Base-by-base conservation (phyloP, 2,888 invertebrate genomes). In the Campopleginae sp. region DNA sequence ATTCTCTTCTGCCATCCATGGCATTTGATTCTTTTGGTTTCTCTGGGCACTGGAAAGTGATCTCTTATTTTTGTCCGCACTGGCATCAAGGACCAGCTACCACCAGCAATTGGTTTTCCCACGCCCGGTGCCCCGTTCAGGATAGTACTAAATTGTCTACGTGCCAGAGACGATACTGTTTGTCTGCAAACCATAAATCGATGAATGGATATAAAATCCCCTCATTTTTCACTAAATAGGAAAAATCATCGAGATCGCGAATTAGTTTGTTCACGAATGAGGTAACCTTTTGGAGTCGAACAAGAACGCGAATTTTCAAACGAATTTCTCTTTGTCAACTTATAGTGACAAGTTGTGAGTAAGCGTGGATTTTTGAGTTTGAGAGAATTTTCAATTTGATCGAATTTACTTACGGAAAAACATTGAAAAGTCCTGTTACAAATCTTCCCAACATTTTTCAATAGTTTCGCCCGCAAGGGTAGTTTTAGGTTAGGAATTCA, bases 41-140 rank as follows among this genome's bases (percentile, higher is more conserved):
- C 97, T 75, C 95, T 96, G 0, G 98, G 96, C 65, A 96, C 95
- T 0, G 97, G 97, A 89, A 97, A 98, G 90, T 97, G 95, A 89
- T 95, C 95, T 66, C 97, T 95, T 0, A 97, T 95, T 88, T 95
- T 94, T 0, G 93, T 95, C 81, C 95, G 89, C 7, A 88, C 75
- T 0, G 89, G 84, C 7, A 89, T 90, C 23, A 90, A 79, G 51
- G 88, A 89, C 92, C 93, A 93, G 44, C 86, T 82, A 44, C 90
- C 89, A 77, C 89, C 90, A 46, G 86, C 84, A 48, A 78, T 48
- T 65, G 82, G 74, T 42, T 78, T 81, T 61, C 54, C 48, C 10
- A 31, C 51, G 14, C 68, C 5, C 19, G 54, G 27, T 51, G 51
- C 10, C 27, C 51, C 71, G 82, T 82, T 82, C 12, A 72, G 51